Evolutionary conservation across 2,888 invertebrate species (phyloP).

Genomic region (Lottia scabra): DNA sequence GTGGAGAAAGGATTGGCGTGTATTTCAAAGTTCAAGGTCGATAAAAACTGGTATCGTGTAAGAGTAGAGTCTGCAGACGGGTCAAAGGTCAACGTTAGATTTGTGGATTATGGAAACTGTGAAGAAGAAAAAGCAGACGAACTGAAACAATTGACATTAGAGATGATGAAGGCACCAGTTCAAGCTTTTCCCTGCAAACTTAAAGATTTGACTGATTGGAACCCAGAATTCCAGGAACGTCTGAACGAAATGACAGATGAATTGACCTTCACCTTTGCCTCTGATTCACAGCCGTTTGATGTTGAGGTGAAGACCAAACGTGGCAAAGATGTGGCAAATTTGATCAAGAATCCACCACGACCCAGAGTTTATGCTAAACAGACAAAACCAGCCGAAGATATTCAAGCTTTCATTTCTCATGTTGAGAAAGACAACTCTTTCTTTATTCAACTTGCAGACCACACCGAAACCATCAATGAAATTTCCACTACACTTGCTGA

Average conservation of each 20-base stretch:
- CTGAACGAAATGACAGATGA: not conserved
- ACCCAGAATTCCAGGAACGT: not conserved
- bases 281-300: not conserved
- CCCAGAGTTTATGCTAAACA: constrained; percentile 15
- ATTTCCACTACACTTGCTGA: constrained; percentile 20
- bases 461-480: constrained; percentile 17
- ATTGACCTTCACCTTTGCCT: not conserved
- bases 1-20: constrained; percentile 68
- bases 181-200: constrained; percentile 29
- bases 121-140: constrained; percentile 42
- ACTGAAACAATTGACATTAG: constrained; percentile 10
- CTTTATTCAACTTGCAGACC: constrained; percentile 33
- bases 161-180: constrained; percentile 21
- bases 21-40: constrained; percentile 75
- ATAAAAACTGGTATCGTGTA: constrained; percentile 79
- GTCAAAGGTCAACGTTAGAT: constrained; percentile 72
- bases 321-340: not conserved
- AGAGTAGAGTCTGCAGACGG: constrained; percentile 71
- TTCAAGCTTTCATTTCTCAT: constrained; percentile 31
- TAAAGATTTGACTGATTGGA: constrained; percentile 15
- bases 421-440: constrained; percentile 33
- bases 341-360: constrained; percentile 9
- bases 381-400: constrained; percentile 11
- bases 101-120: constrained; percentile 76
- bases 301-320: not conserved